phyloP scores from a whole-genome alignment of 2,113 vertebrate species.

The Sturnus vulgaris region DNA sequence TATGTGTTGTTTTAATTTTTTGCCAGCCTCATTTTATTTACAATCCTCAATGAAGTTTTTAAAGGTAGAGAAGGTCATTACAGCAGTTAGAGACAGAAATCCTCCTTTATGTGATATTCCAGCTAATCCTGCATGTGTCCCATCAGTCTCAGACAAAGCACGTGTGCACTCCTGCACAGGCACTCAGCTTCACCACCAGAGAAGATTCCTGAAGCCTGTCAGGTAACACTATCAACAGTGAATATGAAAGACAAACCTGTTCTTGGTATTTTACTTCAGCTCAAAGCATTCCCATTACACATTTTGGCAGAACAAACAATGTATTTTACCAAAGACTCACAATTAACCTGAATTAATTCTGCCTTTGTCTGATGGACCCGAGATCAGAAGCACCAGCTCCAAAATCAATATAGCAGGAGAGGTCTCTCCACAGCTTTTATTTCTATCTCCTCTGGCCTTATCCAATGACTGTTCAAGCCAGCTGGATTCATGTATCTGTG shows the following conservation, averaged over 20 bases:
- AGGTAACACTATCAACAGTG: neutral
- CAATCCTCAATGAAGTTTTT: neutral
- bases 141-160: neutral
- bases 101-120: neutral
- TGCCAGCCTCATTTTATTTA: neutral
- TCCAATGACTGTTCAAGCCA: neutral
- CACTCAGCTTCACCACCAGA: neutral
- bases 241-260: neutral
- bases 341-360: neutral
- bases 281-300: neutral
- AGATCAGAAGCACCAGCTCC: neutral
- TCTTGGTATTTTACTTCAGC: neutral
- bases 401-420: neutral
- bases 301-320: neutral
- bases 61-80: neutral
- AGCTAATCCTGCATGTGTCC: neutral
- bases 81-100: neutral
- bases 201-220: neutral
- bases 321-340: neutral
- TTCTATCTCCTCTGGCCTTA: neutral
- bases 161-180: accelerated
- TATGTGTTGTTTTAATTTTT: neutral
- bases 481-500: neutral
- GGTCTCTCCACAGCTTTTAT: neutral
- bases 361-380: neutral